Evolutionary conservation across 1,140 invertebrate genomes (phyloP).

Genomic region (Hypsibius dujardini): DNA sequence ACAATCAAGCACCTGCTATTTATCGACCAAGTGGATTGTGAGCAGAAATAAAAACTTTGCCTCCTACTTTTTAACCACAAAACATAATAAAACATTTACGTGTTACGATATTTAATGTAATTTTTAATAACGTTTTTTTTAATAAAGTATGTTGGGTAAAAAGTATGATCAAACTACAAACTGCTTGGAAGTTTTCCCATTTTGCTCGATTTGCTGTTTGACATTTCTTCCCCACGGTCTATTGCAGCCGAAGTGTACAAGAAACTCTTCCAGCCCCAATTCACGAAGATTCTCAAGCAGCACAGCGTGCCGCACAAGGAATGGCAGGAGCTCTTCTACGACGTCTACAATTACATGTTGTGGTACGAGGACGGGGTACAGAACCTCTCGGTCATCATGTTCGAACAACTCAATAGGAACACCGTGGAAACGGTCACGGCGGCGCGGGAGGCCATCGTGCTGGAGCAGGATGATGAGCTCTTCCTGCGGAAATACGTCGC

Average conservation of each 20-base stretch:
- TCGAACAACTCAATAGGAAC: neutral
- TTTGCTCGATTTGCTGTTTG: too few relatives aligned
- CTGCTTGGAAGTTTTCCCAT: too few relatives aligned
- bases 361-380: neutral
- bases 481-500: constrained; percentile 11
- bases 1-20: too few relatives aligned
- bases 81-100: too few relatives aligned
- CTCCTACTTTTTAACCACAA: too few relatives aligned
- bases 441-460: neutral
- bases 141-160: too few relatives aligned
- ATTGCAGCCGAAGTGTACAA: neutral
- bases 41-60: too few relatives aligned
- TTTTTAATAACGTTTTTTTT: too few relatives aligned
- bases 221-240: too few relatives aligned
- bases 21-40: too few relatives aligned
- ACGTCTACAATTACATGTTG: neutral
- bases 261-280: neutral
- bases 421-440: neutral
- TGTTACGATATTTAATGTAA: too few relatives aligned
- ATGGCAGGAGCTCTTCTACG: constrained; percentile 12
- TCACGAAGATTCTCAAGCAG: neutral
- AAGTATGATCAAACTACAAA: too few relatives aligned
- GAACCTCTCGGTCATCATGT: neutral
- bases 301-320: neutral
- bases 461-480: neutral